phyloP scores from a whole-genome alignment of 2,797 vertebrate genomes.

The Pipistrellus kuhlii region DNA sequence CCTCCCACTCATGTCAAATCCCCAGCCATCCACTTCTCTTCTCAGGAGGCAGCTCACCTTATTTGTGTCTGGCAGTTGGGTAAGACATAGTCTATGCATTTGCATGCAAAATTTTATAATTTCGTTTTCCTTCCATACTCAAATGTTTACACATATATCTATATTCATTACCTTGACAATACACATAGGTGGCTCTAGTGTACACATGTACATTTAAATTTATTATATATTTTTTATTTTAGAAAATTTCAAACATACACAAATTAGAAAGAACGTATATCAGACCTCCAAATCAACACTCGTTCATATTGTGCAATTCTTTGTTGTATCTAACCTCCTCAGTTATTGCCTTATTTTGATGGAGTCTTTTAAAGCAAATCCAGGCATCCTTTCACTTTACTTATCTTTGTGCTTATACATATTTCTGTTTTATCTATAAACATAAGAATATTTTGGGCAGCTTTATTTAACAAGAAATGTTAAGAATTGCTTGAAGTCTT shows the following conservation, averaged over 20 bases:
- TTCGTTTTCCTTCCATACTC: background rate
- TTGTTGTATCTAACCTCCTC: background rate
- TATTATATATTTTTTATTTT: background rate
- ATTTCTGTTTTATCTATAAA: background rate
- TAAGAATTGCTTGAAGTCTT: background rate
- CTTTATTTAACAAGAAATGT: conserved; percentile 4
- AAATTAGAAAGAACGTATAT: background rate
- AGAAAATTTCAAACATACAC: background rate
- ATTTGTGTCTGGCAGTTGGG: background rate
- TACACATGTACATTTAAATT: background rate
- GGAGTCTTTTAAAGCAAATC: background rate
- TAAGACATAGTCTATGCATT: background rate
- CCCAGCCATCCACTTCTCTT: background rate
- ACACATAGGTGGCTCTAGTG: accelerated
- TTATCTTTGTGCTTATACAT: background rate
- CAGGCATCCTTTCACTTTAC: background rate
- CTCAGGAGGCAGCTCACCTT: background rate
- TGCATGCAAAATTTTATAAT: background rate
- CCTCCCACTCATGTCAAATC: background rate
- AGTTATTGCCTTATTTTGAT: background rate
- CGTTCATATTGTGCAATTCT: background rate
- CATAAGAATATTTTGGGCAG: background rate
- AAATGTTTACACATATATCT: background rate
- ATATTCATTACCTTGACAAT: background rate
- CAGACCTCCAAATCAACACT: background rate